Evolutionary conservation across 2,113 vertebrate species (phyloP).

Genomic region (Oxyura jamaicensis): DNA sequence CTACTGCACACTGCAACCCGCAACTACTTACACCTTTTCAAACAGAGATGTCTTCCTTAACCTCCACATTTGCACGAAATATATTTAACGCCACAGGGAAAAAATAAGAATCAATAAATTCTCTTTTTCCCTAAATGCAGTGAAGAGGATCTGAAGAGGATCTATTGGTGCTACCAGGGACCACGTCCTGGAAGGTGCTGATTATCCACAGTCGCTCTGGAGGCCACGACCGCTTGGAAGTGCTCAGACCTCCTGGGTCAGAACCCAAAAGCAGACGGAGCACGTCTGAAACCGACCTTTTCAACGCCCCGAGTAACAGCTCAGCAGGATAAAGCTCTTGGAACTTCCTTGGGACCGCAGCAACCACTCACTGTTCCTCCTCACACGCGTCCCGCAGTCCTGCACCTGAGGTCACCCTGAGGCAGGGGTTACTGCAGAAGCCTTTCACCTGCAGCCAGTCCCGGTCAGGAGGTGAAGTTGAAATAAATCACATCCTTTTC

Average conservation of each 20-base stretch:
- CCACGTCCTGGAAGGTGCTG: not conserved
- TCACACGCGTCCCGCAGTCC: not conserved
- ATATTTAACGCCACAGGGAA: not conserved
- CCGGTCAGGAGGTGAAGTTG: not conserved
- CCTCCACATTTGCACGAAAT: not conserved
- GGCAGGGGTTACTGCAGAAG: not conserved
- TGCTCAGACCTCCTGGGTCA: not conserved
- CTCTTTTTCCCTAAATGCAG: not conserved
- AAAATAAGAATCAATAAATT: not conserved
- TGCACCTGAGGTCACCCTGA: too few relatives aligned
- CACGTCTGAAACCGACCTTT: not conserved
- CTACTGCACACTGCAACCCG: not conserved
- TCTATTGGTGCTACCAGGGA: not conserved
- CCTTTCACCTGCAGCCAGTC: not conserved
- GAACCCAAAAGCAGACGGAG: not conserved
- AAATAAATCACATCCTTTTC: not conserved
- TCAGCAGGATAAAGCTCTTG: not conserved
- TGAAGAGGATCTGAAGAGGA: too few relatives aligned
- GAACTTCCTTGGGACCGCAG: not conserved
- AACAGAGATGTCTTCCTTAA: not conserved
- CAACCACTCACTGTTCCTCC: not conserved
- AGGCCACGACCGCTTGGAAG: not conserved
- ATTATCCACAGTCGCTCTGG: accelerated
- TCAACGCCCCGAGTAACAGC: not conserved
- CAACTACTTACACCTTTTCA: not conserved